Base-by-base conservation (phyloP, 2,888 invertebrate genomes). In the Barypeithes pellucidus region DNA sequence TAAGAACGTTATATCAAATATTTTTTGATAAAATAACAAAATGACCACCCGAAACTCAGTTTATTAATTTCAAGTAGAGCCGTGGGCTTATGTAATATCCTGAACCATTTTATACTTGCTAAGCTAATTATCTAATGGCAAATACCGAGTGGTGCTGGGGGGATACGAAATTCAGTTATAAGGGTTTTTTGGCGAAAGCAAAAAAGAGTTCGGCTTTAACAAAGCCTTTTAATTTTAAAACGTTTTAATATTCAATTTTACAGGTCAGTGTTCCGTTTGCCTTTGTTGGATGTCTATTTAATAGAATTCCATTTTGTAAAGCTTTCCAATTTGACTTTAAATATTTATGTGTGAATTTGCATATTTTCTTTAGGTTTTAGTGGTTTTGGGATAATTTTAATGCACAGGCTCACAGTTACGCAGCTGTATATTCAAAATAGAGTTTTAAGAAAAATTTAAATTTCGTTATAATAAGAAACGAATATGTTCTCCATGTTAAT, bases 341-440 rank as follows among this genome's bases (percentile, higher is more conserved):
- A 61, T 61, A 61, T 61, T 61, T 61, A 61, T 61, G 61, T 61
- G 45, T 14, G 61, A 41, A 61, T 61, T 61, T 43, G 61, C 61
- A 61, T 61, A 39, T 61, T 61, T 43, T 61, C 61, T 43, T 61
- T 16, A 16, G 16, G 7, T 43, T 43, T n/a, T 3, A 43, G n/a
- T 16, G 43, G 43, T 14, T 43, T 16, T 39, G n/a, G 39, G 12
- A 39, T 39, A 39, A 39, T n/a, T n/a, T n/a, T 39, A n/a, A 29
- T 29, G 39, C 16, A 16, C 14, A 16, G 43, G 4, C 1, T n/a
- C 73, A 75, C 59, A 76, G n/a, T 12, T 39, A 39, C n/a, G 39
- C 39, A n/a, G 4, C 1, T 39, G 12, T 39, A 39, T 8, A 12
- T 8, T 39, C n/a, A 12, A 39, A 29, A 29, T 29, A 29, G 5